phyloP scores from a whole-genome alignment of 2,888 invertebrate species.

The Ceratothoa steindachneri region DNA sequence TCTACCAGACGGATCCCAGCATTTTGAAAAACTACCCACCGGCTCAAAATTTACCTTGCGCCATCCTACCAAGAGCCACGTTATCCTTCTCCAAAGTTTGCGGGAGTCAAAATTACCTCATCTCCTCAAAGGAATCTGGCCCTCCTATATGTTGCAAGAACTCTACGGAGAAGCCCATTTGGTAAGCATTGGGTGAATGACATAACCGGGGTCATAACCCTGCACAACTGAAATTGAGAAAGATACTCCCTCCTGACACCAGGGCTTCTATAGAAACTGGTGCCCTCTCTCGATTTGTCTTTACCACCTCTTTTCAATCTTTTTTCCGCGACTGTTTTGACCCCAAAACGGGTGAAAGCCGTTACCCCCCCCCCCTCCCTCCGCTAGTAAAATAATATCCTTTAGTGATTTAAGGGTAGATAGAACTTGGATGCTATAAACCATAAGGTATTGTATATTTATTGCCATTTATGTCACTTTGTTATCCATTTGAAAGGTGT shows the following conservation, averaged over 20 bases:
- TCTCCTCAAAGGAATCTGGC: not conserved
- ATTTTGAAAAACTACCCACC: not conserved
- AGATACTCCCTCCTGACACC: no score
- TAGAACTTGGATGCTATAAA: no score
- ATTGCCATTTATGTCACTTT: no score
- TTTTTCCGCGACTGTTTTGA: no score
- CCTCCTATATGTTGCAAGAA: not conserved
- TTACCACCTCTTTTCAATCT: no score
- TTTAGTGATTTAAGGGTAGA: no score
- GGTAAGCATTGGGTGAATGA: no score
- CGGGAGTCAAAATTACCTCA: not conserved
- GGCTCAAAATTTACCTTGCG: not conserved
- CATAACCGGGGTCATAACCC: no score
- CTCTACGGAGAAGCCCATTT: not conserved
- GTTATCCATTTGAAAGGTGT: no score
- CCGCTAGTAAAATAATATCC: not conserved
- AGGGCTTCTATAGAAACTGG: no score
- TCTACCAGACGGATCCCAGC: not conserved
- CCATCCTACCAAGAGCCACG: not conserved
- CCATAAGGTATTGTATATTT: no score
- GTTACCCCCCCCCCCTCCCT: not conserved
- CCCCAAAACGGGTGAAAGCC: no score
- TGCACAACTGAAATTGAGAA: not conserved
- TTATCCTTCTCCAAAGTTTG: slow-evolving; percentile 7
- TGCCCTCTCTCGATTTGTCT: not conserved